These are phyloP conservation scores for Sminthurinus signatus DNA, from an alignment of 1,140 invertebrate genomes.

Conservation along the genomic window DNA sequence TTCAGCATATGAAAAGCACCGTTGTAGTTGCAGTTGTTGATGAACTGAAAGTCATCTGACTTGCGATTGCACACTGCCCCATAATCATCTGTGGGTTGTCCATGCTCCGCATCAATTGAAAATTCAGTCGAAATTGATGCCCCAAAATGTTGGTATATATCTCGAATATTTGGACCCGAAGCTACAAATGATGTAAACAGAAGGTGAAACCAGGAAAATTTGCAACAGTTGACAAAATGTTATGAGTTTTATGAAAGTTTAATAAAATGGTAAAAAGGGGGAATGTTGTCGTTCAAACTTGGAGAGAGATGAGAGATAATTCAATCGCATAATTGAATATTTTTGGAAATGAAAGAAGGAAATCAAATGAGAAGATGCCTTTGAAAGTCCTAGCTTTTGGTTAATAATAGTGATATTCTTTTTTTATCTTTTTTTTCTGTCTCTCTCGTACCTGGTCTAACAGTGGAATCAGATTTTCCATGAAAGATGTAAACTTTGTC, in stretches of 20 bases:
- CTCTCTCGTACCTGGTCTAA: slow-evolving; percentile 43
- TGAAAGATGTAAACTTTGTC: slow-evolving; percentile 46
- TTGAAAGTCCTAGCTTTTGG: too few species aligned
- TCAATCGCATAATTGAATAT: too few species aligned
- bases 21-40: slow-evolving; percentile 47
- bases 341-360: too few species aligned
- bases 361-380: too few species aligned
- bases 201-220: too few species aligned
- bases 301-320: too few species aligned
- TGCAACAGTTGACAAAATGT: too few species aligned
- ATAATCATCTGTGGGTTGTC: slow-evolving; percentile 46
- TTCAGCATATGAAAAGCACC: slow-evolving; percentile 46
- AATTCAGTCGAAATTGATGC: slow-evolving; percentile 43
- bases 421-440: too few species aligned
- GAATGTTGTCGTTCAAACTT: too few species aligned
- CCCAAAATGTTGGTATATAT: slow-evolving; percentile 44
- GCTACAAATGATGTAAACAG: slow-evolving; percentile 25
- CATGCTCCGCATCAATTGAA: slow-evolving; percentile 43
- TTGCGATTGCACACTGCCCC: slow-evolving; percentile 43
- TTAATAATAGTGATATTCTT: too few species aligned
- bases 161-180: slow-evolving; percentile 42
- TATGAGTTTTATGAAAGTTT: too few species aligned
- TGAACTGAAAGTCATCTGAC: slow-evolving; percentile 33
- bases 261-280: too few species aligned
- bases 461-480: slow-evolving; percentile 44